Evolutionary conservation across 2,888 invertebrate genomes (phyloP).

Genomic region (Erannis defoliaria): DNA sequence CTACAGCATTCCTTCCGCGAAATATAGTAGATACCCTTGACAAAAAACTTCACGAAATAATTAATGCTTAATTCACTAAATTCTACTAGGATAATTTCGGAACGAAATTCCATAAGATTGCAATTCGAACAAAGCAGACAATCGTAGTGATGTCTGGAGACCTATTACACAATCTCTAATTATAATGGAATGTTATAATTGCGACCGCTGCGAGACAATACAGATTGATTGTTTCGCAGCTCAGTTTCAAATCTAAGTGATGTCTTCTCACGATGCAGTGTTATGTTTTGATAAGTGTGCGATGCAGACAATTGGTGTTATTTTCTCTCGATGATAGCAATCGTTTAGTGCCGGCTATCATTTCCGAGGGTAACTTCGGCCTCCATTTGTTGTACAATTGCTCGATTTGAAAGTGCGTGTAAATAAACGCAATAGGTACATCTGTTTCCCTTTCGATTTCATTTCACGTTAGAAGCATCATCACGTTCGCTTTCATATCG

Average conservation of each 20-base stretch:
- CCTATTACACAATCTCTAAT: slow-evolving; percentile 34
- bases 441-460: slow-evolving; percentile 44
- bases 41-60: slow-evolving; percentile 27
- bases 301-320: slow-evolving; percentile 39
- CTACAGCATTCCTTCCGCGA: slow-evolving; percentile 42
- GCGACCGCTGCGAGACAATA: slow-evolving; percentile 34
- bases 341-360: slow-evolving; percentile 13
- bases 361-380: slow-evolving; percentile 26
- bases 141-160: slow-evolving; percentile 28
- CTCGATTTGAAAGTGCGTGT: slow-evolving; percentile 41
- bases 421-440: slow-evolving; percentile 28
- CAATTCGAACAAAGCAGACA: slow-evolving; percentile 16
- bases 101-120: slow-evolving; percentile 15
- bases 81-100: not conserved
- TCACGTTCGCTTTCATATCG: slow-evolving; percentile 40
- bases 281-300: slow-evolving; percentile 35
- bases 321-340: slow-evolving; percentile 47
- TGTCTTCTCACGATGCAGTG: slow-evolving; percentile 36
- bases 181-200: slow-evolving; percentile 37
- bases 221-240: slow-evolving; percentile 34
- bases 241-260: slow-evolving; percentile 34
- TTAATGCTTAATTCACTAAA: slow-evolving; percentile 18
- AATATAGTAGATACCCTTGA: slow-evolving; percentile 40
- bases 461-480: slow-evolving; percentile 39
- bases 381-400: slow-evolving; percentile 27